Evolutionary conservation across 2,113 vertebrate species (phyloP), one percentile per base, ranked within the genome.

Genomic region (Phalacrocorax carbo): DNA sequence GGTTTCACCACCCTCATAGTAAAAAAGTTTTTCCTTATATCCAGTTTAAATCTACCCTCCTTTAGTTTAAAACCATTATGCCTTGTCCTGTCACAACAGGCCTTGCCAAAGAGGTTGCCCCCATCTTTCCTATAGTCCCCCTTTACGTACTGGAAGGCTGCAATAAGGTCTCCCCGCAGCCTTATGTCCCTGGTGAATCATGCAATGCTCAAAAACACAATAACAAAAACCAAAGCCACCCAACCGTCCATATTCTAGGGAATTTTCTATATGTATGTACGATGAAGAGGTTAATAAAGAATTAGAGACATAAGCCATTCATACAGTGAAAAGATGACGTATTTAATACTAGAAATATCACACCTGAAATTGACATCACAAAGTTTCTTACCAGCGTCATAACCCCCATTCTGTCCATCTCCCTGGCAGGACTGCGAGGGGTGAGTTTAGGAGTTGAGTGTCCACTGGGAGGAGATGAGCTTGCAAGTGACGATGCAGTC

Each of bases 371-470:
- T 91, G 38, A 16, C 15, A 48, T 13, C 3, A 15, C 17, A 21
- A 25, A 58, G n/a, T 80, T 82, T 48, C 97, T 80, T 97, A 99
- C 99, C 99, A 99, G 98, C 0, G 99, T 99, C 99, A 99, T 99
- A 91, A 99, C 98, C 32, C 99, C 99, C 99, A 99, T 99, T 54
- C 99, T 98, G 93, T 99, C 99, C 99, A 99, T 99, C 94, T 99
- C 99, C 20, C 99, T 97, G 61, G 99, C 99, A 21, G 99, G 99
- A 82, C 99, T 99, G 82, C 99, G 98, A 14, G 99, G 99, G 38
- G 99, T 99, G 51, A 99, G 99, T 91, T 99, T 99, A 52, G 99
- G 99, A 30, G 99, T 99, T 21, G 99, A 99, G 97, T 99, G 99
- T 54, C 99, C 99, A 2, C 99, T 99, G n/a, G 99, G 99, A 51